Conservation (phyloP, 2,888 invertebrate genomes). For the Argyresthia albistria region DNA sequence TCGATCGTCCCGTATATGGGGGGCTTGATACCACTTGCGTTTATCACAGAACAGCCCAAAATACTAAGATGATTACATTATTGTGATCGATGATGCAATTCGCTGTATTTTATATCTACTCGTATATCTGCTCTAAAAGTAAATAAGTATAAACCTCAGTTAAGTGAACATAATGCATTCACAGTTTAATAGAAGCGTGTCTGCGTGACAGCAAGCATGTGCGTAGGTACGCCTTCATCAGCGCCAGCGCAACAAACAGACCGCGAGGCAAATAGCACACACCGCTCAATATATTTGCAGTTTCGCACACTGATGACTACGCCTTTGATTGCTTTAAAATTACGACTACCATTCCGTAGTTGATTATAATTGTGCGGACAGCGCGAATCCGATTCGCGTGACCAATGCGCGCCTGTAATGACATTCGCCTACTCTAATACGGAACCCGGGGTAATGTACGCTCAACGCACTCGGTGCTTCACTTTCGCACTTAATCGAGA, state of each 20-base stretch:
- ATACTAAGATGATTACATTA: no score
- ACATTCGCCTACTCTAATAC: slow-evolving; percentile 37
- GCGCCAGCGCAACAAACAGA: background rate
- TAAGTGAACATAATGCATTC: background rate
- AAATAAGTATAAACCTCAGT: no score
- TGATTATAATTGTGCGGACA: slow-evolving; percentile 71
- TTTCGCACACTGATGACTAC: slow-evolving; percentile 33
- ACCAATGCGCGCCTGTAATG: slow-evolving; percentile 60
- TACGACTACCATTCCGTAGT: slow-evolving; percentile 54
- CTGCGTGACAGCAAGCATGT: background rate
- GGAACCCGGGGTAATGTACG: slow-evolving; percentile 8
- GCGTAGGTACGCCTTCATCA: slow-evolving; percentile 1
- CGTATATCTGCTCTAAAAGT: no score
- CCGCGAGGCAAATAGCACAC: background rate
- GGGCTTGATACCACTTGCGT: no score
- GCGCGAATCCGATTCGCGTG: slow-evolving; percentile 64
- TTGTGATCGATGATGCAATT: no score
- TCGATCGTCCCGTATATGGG: no score
- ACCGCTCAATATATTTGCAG: slow-evolving; percentile 29
- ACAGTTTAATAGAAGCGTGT: background rate
- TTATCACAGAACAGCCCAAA: no score
- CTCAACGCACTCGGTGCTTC: slow-evolving; percentile 26
- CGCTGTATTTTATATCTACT: no score
- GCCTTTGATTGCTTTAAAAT: slow-evolving; percentile 67
- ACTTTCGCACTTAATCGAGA: slow-evolving; percentile 71